Conservation (phyloP, 53 echinoderm and acorn worm species). For the Glandiceps talaboti region DNA sequence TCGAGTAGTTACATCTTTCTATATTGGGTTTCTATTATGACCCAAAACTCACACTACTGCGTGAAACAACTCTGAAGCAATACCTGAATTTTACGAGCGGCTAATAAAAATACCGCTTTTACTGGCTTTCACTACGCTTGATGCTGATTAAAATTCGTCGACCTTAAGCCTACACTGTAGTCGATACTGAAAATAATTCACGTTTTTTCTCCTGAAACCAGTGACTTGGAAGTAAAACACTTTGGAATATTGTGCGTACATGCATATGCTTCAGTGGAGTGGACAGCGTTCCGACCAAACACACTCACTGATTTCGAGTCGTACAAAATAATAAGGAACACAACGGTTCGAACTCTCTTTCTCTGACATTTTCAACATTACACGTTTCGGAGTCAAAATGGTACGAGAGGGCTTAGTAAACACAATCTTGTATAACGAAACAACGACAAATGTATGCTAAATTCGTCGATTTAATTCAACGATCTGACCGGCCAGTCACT, state of each 20-base stretch:
- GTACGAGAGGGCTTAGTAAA: too few species aligned
- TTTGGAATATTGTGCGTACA: neutral
- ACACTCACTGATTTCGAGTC: too few species aligned
- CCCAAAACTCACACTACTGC: neutral
- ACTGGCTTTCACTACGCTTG: neutral
- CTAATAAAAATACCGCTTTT: neutral
- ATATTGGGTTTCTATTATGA: neutral
- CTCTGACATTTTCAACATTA: too few species aligned
- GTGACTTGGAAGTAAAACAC: neutral
- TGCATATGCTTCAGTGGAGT: neutral
- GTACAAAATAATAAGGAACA: too few species aligned
- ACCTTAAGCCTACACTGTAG: neutral
- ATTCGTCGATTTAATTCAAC: conserved; percentile 3
- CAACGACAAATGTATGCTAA: too few species aligned
- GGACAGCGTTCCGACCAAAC: too few species aligned
- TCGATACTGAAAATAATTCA: neutral
- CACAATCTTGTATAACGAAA: too few species aligned
- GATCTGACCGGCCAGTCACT: neutral
- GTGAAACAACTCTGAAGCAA: neutral
- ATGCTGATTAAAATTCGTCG: neutral
- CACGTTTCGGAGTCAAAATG: too few species aligned
- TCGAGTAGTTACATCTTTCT: too few species aligned
- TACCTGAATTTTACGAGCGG: neutral
- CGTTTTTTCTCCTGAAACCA: neutral
- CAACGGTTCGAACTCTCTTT: too few species aligned